These are phyloP conservation scores for Brenthis daphne DNA, from an alignment of 2,888 invertebrate genomes.

Conservation along the genomic window DNA sequence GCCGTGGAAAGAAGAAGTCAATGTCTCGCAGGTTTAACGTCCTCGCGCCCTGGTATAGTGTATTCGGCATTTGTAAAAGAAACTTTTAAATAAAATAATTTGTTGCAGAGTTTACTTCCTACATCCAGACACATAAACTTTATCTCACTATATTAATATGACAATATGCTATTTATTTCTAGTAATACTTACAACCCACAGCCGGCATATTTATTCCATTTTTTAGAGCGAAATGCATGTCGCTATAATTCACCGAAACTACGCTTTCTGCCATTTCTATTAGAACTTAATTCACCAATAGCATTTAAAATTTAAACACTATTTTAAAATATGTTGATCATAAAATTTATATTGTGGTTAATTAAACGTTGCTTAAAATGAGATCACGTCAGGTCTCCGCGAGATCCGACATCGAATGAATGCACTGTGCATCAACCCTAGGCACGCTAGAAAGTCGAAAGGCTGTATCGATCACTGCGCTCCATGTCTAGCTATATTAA, in stretches of 20 bases:
- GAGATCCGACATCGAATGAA: slow-evolving; percentile 11
- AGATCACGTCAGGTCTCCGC: slow-evolving; percentile 13
- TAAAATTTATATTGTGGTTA: neutral
- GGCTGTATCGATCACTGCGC: slow-evolving; percentile 32
- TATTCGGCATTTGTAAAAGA: no score
- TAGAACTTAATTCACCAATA: neutral
- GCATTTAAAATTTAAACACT: slow-evolving; percentile 12
- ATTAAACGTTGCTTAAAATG: neutral
- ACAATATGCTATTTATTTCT: no score
- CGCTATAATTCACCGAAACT: slow-evolving; percentile 17
- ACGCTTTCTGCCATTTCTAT: slow-evolving; percentile 20
- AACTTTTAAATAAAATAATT: no score
- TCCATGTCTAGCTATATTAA: slow-evolving; percentile 22
- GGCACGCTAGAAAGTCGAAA: slow-evolving; percentile 16
- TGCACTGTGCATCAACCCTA: slow-evolving; percentile 18
- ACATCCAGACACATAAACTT: no score
- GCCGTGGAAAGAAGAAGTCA: no score
- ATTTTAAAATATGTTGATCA: neutral
- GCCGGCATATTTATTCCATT: slow-evolving; percentile 57
- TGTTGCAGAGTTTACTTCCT: no score
- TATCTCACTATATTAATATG: no score
- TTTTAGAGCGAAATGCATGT: slow-evolving; percentile 47
- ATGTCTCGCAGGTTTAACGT: no score
- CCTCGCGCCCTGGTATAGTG: no score
- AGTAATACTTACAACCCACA: slow-evolving; percentile 58